Percentiles rank a stretch among this genome's conserved stretches.
Evolutionary conservation across 2,797 vertebrate species (phyloP).

Genomic region (Calcarius lapponicus): DNA sequence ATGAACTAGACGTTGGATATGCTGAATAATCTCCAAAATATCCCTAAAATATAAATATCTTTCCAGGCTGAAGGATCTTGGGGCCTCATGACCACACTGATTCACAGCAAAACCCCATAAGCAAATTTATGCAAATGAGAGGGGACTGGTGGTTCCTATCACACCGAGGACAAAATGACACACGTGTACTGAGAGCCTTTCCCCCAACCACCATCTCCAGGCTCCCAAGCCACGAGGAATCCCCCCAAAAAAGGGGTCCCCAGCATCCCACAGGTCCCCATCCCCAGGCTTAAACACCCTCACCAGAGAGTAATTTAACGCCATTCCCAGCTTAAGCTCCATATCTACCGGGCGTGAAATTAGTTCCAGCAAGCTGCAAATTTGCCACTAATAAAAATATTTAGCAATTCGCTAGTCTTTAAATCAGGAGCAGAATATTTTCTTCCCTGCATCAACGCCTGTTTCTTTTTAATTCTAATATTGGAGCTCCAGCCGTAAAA

Average conservation of each 20-base stretch:
- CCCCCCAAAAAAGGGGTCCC: neutral
- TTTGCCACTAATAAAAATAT: slow-evolving; percentile 85
- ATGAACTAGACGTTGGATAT: neutral
- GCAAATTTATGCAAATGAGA: neutral
- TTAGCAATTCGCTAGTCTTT: slow-evolving; percentile 81
- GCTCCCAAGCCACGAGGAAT: neutral
- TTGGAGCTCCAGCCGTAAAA: slow-evolving; percentile 49
- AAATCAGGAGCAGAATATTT: slow-evolving; percentile 78
- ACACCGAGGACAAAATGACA: fast-evolving
- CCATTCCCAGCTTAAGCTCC: slow-evolving; percentile 79
- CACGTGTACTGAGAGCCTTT: fast-evolving
- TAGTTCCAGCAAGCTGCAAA: slow-evolving; percentile 84
- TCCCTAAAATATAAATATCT: neutral
- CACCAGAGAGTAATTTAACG: slow-evolving; percentile 80
- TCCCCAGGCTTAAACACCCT: slow-evolving; percentile 38
- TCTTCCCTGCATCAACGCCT: slow-evolving; percentile 72
- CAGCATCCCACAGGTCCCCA: slow-evolving; percentile 33
- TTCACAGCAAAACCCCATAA: neutral
- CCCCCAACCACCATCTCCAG: neutral
- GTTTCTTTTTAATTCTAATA: slow-evolving; percentile 74
- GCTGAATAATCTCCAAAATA: neutral
- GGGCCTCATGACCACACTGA: fast-evolving
- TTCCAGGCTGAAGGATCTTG: neutral
- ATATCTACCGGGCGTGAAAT: slow-evolving; percentile 83
- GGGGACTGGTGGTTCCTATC: neutral